These are phyloP conservation scores for Cossypha polioptera DNA, from an alignment of 2,797 vertebrate genomes.

Conservation along the genomic window DNA sequence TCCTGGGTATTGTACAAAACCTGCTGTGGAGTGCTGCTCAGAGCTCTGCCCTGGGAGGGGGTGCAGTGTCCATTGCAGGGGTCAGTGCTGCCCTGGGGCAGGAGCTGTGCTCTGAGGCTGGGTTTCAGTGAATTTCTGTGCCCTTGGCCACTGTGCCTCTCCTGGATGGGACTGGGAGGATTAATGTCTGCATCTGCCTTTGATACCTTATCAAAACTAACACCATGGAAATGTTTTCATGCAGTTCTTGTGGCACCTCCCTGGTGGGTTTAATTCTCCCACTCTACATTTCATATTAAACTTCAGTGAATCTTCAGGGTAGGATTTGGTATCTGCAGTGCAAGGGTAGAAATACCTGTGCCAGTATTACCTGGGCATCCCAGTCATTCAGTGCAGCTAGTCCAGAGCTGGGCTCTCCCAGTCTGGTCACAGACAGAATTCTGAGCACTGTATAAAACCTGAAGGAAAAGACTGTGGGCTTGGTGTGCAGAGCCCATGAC, in stretches of 20 bases:
- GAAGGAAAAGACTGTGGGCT: background rate
- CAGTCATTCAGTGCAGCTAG: background rate
- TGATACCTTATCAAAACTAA: accelerated
- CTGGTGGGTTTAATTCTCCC: background rate
- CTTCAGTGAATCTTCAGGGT: background rate
- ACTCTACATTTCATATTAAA: background rate
- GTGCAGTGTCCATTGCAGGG: background rate
- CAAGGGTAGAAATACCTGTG: background rate
- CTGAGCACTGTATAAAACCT: accelerated
- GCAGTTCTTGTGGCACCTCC: background rate
- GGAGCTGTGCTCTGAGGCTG: background rate
- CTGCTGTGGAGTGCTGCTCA: background rate
- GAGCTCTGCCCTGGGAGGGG: accelerated
- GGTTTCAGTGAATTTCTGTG: background rate
- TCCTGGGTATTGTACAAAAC: background rate
- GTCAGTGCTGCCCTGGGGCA: background rate
- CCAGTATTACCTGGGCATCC: background rate
- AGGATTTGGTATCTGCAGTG: background rate
- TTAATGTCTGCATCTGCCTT: background rate
- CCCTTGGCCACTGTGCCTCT: background rate
- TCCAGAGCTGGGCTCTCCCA: background rate
- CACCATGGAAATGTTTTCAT: background rate
- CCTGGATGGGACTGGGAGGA: background rate
- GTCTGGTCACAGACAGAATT: background rate
- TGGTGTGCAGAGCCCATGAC: background rate